Evolutionary conservation across 2,888 invertebrate species (phyloP), one percentile per base, ranked within the genome.

Genomic region (Panorpa germanica): DNA sequence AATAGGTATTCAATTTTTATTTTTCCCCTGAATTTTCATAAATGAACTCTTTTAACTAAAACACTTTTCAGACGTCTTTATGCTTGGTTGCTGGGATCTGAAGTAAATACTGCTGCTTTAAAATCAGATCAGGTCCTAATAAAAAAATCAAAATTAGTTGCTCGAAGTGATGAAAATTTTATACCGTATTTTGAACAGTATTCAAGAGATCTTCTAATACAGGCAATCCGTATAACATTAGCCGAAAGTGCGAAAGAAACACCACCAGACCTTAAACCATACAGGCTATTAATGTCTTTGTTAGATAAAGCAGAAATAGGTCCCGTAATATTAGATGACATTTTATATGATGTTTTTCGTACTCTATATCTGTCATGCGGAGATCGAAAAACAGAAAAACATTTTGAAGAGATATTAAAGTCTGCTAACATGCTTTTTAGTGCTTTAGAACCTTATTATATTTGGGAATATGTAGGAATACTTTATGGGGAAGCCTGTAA

Each of bases 291-390:
- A 40, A 72, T 83, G 14, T 81, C 82, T 25, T 55, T 90, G 26
- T 58, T 90, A 35, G 88, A 90, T 49, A 81, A 85, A 50, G 74
- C 77, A 7, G 85, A 86, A 49, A 78, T 90, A 33, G 83, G 85
- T 5, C 68, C 71, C 22, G 65, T 70, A 4, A 75, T 83, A 35
- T 52, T 83, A 37, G 80, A 82, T 44, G 68, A 67, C 42, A 72
- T 82, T 35, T 59, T 83, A 17, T 69, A 73, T 41, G 75, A 83
- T 46, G 74, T 86, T 31, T 77, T 85, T 49, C 64, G 74, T 21
- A 55, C 65, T 9, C 50, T 66, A 42, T 63, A 63, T 39, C 45
- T 63, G 25, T 59, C 63, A 10, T 62, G 59, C 40, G 51, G 60
- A 24, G 57, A 62, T 39, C 48, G 52, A 38, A 48, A 53, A 37